Evolutionary conservation across 2,888 invertebrate genomes (phyloP).

Genomic region (Ditylenchus weischeri): DNA sequence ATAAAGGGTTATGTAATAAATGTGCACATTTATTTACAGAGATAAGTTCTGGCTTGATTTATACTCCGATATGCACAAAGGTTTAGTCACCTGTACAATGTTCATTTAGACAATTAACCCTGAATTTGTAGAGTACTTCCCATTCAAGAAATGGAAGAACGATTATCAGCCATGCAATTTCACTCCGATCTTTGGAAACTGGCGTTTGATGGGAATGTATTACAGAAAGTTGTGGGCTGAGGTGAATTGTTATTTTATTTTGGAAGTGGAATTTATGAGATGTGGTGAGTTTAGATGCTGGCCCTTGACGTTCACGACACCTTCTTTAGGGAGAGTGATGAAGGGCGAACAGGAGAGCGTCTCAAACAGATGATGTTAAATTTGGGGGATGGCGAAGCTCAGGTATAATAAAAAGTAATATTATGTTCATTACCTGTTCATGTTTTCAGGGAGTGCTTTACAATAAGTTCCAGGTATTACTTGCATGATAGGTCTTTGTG

Average conservation of each 20-base stretch:
- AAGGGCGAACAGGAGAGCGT: conserved; percentile 50
- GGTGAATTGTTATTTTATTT: conserved; percentile 28
- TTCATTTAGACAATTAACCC: too few relatives aligned
- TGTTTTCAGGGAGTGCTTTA: background rate
- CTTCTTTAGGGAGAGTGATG: conserved; percentile 51
- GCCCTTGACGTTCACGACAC: conserved; percentile 57
- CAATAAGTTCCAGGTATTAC: conserved; percentile 9
- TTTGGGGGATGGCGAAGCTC: conserved; percentile 50
- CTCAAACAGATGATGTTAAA: conserved; percentile 50
- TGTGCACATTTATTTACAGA: conserved; percentile 27
- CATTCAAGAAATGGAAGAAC: conserved; percentile 73
- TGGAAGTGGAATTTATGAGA: conserved; percentile 8
- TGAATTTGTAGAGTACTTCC: conserved; percentile 67
- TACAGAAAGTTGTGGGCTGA: conserved; percentile 51
- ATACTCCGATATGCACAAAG: conserved; percentile 74
- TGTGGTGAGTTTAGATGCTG: conserved; percentile 46
- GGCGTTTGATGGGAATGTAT: conserved; percentile 62
- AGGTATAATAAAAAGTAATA: conserved; percentile 53
- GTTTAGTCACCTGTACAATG: too few relatives aligned
- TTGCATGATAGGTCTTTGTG: background rate
- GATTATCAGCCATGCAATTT: conserved; percentile 84
- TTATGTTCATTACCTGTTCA: conserved; percentile 16
- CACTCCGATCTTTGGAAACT: conserved; percentile 71
- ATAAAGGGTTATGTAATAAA: too few relatives aligned
- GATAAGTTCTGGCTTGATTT: conserved; percentile 79